Evolutionary conservation across 2,797 vertebrate genomes (phyloP), one percentile per base, ranked within the genome.

Genomic region (Coluber constrictor): DNA sequence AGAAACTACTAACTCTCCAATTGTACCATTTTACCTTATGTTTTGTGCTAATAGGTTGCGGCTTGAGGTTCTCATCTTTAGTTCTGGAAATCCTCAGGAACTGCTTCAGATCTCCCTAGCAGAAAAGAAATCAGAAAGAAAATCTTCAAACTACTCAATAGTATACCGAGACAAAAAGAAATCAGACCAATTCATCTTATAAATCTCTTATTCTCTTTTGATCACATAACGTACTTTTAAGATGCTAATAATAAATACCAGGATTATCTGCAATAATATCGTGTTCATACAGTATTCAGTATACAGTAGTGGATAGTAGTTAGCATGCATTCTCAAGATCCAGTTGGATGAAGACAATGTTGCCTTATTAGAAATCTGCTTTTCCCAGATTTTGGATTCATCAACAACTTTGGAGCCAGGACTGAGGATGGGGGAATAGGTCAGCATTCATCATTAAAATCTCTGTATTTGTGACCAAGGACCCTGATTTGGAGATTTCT

Each of bases 41-140:
- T 96, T 99, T 99, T 95, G 98, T 99, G 97, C 98, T 99, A 96
- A 99, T 98, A 0, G 99, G 98, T 94, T 99, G 99, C 0, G 98
- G 96, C 97, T 99, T 99, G 95, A 98, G 93, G 90, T 99, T 99
- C 95, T 99, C 99, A 86, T 99, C 99, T 97, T 99, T 99, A 97
- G 97, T 98, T 97, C 98, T 99, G 94, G 99, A 99, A 97, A 99
- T 99, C 95, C 98, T 98, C 95, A 99, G 98, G 97, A 99, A 99
- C 97, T 99, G 99, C 94, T 99, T 99, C 92, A 99, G 97, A 93
- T 99, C 99, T 90, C 99, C 99, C 99, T 99, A 95, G 16, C 12
- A 88, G 37, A 94, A 86, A 96, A 51, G 16, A 56, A 55, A 63
- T 23, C 60, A 95, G 18, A 59, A 57, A 57, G 57, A 18, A 93